Base-by-base conservation (phyloP, 2,888 invertebrate species). In the Platycnemis pennipes region DNA sequence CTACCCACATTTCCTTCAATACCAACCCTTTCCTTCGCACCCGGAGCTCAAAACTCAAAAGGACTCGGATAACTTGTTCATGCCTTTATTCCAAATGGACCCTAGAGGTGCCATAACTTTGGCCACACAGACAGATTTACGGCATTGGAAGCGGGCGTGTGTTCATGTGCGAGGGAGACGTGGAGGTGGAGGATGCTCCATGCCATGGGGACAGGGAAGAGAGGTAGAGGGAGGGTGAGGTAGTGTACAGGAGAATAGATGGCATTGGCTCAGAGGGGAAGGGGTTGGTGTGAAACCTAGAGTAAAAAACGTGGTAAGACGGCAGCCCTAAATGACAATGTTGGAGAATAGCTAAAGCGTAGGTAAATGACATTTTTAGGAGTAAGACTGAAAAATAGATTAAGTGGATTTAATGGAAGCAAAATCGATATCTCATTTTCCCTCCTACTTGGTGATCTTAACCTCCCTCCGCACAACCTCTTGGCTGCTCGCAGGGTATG, bases 91-190 rank as follows among this genome's bases (percentile, higher is more conserved):
- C 91, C 91, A 69, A 63, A 91, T 63, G 63, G 44, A 46, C 63
- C 63, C 91, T 56, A 44, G 91, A 63, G 63, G 91, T 91, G 91
- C 49, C 45, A 91, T 91, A 91, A 91, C 91, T 91, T 91, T 44
- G 63, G 91, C 91, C 44, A 69, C 63, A 37, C 69, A 22, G 91
- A 63, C 91, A 69, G 91, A 91, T 91, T 91, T 91, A 91, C 63
- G 26, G 37, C 69, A 91, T 63, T 91, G 91, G 91, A 69, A 91
- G 42, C 91, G 91, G 42, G 91, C 77, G 37, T n/a, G 31, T 16
- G 37, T 77, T 77, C 37, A 11, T 37, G 77, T 31, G 31, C 8
- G 37, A 37, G 37, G 77, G 77, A 4, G 77, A 77, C 13, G 77
- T 37, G 26, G 31, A 77, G 37, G 37, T 77, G 37, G 77, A 77